Evolutionary conservation across 2,113 vertebrate species (phyloP).

Genomic region (Nothocercus julius): DNA sequence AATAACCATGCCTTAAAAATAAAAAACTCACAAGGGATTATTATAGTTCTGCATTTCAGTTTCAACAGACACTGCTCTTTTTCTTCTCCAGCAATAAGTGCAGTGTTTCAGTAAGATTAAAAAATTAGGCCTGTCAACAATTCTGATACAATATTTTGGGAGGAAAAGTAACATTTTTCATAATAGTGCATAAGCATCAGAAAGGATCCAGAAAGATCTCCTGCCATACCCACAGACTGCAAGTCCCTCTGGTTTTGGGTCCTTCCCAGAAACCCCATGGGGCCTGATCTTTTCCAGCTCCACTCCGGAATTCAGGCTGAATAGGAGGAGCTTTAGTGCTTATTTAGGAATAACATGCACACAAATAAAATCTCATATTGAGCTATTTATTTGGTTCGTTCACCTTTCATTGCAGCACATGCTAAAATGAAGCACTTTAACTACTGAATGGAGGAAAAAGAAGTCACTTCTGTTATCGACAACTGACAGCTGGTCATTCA

Average conservation of each 20-base stretch:
- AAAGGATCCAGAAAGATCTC: neutral
- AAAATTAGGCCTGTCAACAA: neutral
- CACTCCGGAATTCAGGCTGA: neutral
- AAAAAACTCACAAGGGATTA: neutral
- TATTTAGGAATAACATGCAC: neutral
- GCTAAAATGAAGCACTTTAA: neutral
- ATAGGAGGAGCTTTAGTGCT: accelerated
- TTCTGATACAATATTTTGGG: neutral
- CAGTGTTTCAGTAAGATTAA: neutral
- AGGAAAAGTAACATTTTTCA: neutral
- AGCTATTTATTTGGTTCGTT: constrained; percentile 19
- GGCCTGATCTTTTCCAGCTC: neutral
- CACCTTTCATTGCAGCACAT: neutral
- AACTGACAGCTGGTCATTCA: neutral
- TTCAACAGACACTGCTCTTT: neutral
- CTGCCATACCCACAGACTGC: neutral
- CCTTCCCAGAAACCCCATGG: neutral
- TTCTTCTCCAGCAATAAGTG: neutral
- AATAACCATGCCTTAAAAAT: neutral
- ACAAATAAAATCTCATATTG: neutral
- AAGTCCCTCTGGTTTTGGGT: neutral
- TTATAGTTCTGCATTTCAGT: neutral
- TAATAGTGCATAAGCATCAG: neutral
- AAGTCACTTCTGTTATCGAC: neutral
- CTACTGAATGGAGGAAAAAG: neutral